These are phyloP conservation scores for Gallinago nigripennis DNA, from an alignment of 2,797 vertebrate genomes.

Conservation along the genomic window DNA sequence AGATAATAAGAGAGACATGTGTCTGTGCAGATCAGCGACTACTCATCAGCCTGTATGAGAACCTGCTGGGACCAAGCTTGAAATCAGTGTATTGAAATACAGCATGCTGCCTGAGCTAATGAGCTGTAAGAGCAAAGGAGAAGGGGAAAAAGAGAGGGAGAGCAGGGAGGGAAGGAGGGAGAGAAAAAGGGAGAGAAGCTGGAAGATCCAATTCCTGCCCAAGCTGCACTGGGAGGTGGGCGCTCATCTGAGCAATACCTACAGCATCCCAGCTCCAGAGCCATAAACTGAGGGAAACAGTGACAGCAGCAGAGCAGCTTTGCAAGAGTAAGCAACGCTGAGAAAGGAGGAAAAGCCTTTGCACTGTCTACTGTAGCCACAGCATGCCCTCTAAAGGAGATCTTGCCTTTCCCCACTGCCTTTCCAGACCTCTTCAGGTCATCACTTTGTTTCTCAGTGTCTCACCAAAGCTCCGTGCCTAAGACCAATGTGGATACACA, in stretches of 20 bases:
- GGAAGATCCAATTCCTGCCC: background rate
- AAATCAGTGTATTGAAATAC: conserved; percentile 27
- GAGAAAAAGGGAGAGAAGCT: too few species aligned
- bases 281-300: accelerated
- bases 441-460: background rate
- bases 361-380: background rate
- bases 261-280: background rate
- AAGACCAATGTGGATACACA: background rate
- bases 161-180: accelerated
- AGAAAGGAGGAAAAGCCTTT: background rate
- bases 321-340: background rate
- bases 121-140: conserved; percentile 7
- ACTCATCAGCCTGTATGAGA: conserved; percentile 47
- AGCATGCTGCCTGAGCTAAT: conserved; percentile 36
- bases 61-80: conserved; percentile 39
- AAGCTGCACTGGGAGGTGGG: background rate
- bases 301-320: background rate
- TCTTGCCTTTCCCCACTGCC: background rate
- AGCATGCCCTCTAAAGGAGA: background rate
- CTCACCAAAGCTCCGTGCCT: background rate
- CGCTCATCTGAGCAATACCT: accelerated
- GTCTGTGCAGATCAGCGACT: conserved; percentile 14
- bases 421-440: background rate
- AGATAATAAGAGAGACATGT: conserved; percentile 19
- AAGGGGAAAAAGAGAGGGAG: background rate